Evolutionary conservation across 2,113 vertebrate genomes (phyloP).

Genomic region (Polyodon spathula): DNA sequence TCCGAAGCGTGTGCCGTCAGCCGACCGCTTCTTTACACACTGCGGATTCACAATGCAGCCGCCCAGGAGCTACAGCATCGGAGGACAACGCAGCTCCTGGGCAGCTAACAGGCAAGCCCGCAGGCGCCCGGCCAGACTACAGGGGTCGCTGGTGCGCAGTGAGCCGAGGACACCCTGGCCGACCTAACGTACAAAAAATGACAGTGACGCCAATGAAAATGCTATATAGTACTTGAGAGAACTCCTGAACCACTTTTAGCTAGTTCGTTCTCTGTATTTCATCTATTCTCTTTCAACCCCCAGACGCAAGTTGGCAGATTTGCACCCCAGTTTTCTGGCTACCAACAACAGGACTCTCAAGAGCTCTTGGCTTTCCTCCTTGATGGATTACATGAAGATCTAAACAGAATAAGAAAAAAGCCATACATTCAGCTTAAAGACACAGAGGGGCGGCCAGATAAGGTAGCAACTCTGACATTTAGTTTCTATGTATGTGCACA

Average conservation of each 20-base stretch:
- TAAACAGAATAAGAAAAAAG: constrained; percentile 97
- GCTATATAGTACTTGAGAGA: not conserved
- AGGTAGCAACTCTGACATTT: constrained; percentile 51
- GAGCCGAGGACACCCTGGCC: too few species aligned
- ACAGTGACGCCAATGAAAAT: too few species aligned
- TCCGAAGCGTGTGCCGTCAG: too few species aligned
- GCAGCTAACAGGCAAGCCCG: too few species aligned
- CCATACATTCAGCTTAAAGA: constrained; percentile 96
- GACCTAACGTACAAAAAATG: too few species aligned
- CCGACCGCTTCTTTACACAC: too few species aligned
- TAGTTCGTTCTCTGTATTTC: not conserved
- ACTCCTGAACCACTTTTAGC: not conserved
- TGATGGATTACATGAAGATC: constrained; percentile 92
- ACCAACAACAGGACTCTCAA: constrained; percentile 97
- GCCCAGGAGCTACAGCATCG: too few species aligned
- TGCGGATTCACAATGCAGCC: too few species aligned
- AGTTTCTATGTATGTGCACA: not conserved
- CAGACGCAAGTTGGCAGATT: constrained; percentile 95
- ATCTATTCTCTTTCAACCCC: not conserved
- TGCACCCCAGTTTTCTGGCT: constrained; percentile 95
- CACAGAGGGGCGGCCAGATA: constrained; percentile 84
- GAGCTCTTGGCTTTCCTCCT: constrained; percentile 94
- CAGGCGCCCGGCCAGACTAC: too few species aligned
- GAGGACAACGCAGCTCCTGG: too few species aligned
- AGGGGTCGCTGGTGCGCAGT: too few species aligned